A percentile compares a stretch with the other conserved stretches of the same genome.
phyloP scores from a whole-genome alignment of 2,113 vertebrate species.

The Hemicordylus capensis region DNA sequence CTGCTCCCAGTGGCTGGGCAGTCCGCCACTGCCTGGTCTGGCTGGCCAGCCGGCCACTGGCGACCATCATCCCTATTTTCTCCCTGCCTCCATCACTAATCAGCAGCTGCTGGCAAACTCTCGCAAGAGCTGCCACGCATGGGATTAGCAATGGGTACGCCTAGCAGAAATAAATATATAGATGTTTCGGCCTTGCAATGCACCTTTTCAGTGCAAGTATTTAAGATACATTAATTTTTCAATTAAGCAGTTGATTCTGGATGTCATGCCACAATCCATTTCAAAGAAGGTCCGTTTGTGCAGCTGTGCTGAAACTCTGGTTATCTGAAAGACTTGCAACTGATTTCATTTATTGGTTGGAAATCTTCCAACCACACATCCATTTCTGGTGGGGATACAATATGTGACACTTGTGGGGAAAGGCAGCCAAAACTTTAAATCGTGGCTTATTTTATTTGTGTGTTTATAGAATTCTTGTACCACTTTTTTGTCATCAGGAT shows the following conservation, averaged over 20 bases:
- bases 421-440: neutral
- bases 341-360: neutral
- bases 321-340: neutral
- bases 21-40: too few species aligned
- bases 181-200: neutral
- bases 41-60: too few species aligned
- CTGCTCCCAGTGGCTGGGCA: too few species aligned
- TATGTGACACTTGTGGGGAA: neutral
- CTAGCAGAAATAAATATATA: too few species aligned
- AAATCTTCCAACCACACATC: neutral
- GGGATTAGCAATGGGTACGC: too few species aligned
- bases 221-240: neutral
- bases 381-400: neutral
- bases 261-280: neutral
- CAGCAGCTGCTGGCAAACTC: too few species aligned
- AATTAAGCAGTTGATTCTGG: neutral
- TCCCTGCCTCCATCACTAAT: too few species aligned
- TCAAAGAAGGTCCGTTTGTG: slow-evolving; percentile 7
- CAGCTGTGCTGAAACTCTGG: neutral
- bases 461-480: neutral
- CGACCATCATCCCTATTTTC: too few species aligned
- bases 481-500: neutral
- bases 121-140: too few species aligned
- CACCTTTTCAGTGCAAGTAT: neutral
- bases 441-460: neutral